Conservation (phyloP, 2,888 invertebrate species). For the Amphimallon solstitiale region DNA sequence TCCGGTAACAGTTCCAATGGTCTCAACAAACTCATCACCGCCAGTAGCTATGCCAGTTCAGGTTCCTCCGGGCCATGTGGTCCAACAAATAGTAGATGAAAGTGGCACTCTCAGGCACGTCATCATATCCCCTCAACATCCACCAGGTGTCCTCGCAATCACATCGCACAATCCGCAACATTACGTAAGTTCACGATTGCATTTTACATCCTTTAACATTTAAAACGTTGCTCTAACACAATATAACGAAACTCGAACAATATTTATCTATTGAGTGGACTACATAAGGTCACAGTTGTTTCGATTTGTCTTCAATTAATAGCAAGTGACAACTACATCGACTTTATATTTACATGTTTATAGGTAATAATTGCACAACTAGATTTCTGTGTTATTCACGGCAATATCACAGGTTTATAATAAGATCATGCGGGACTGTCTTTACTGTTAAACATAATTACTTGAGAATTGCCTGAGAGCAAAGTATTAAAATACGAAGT, state of each 20-base stretch:
- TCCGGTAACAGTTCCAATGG: constrained; percentile 87
- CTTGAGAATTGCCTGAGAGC: not conserved
- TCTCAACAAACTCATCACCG: constrained; percentile 80
- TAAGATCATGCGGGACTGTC: not conserved
- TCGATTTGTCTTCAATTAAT: not conserved
- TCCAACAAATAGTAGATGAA: constrained; percentile 93
- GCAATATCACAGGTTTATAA: no score
- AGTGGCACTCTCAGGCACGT: constrained; percentile 88
- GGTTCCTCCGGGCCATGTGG: constrained; percentile 90
- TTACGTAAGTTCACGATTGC: constrained; percentile 69
- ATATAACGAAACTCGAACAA: no score
- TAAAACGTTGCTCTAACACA: not conserved
- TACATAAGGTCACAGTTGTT: no score
- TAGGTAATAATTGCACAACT: constrained; percentile 3
- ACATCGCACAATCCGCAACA: constrained; percentile 71
- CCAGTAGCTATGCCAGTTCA: constrained; percentile 89
- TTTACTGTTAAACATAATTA: constrained; percentile 9
- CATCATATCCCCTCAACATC: constrained; percentile 82
- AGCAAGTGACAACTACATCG: not conserved
- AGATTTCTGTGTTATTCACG: not conserved
- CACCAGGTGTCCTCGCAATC: constrained; percentile 65
- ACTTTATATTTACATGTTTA: constrained; percentile 5
- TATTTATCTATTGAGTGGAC: no score
- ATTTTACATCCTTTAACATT: not conserved
- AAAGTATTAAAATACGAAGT: constrained; percentile 2